Percentiles rank a stretch among this genome's conserved stretches.
phyloP scores from a whole-genome alignment of 2,797 vertebrate genomes.

The Cirrhinus molitorella region DNA sequence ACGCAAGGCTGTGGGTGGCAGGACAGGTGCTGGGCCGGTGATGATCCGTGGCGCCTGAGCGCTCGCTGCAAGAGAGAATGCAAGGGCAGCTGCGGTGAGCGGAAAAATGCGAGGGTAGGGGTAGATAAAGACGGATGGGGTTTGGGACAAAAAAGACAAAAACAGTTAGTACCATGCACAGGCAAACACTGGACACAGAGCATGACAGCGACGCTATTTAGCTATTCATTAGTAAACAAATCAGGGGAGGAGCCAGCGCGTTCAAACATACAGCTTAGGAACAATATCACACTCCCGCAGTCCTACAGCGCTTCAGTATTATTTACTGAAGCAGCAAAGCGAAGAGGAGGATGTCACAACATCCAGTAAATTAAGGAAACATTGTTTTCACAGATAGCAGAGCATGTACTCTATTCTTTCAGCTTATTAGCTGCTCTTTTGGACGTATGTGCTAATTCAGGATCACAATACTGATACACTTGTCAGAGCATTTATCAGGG shows the following conservation, averaged over 20 bases:
- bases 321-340: constrained; percentile 44
- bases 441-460: constrained; percentile 39
- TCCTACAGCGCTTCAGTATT: constrained; percentile 35
- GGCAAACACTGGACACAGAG: constrained; percentile 81
- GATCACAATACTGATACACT: constrained; percentile 47
- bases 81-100: constrained; percentile 93
- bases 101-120: constrained; percentile 80
- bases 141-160: constrained; percentile 74
- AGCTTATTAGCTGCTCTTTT: constrained; percentile 42
- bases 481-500: constrained; percentile 55
- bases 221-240: constrained; percentile 43
- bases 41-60: constrained; percentile 90
- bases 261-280: constrained; percentile 12
- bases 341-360: constrained; percentile 41
- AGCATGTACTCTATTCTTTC: constrained; percentile 48
- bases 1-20: constrained; percentile 86
- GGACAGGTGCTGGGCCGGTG: constrained; percentile 86
- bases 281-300: constrained; percentile 39
- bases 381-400: constrained; percentile 37
- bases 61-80: constrained; percentile 95
- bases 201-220: constrained; percentile 76
- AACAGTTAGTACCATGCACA: constrained; percentile 84
- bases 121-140: constrained; percentile 72
- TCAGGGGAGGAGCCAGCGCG: neutral
- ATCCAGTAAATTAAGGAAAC: constrained; percentile 25